Evolutionary conservation across 2,113 vertebrate genomes (phyloP), one percentile per base, ranked within the genome.

Genomic region (Alethe diademata): DNA sequence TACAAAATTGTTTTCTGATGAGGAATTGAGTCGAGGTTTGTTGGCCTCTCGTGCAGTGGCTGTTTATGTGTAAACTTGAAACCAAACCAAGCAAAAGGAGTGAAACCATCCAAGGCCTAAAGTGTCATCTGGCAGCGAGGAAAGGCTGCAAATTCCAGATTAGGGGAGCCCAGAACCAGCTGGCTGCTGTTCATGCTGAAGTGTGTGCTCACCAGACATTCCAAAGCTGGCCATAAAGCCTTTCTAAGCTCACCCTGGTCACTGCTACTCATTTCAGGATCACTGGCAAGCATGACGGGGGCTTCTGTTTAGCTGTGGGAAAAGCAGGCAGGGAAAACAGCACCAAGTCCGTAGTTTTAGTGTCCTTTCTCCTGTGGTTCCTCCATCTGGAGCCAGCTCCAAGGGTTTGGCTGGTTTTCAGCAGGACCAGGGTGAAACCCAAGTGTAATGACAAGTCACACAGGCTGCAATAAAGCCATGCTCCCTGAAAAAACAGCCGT

Each of bases 51-150:
- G 5, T 90, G 84, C 51, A 40, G 88, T 90, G 78, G 67, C 84
- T 93, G 89, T 92, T 97, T 97, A 74, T 91, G 76, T 42, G 71
- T 87, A 90, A 90, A 94, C 89, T 71, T 95, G 95, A 97, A 97
- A 91, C 71, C 61, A 38, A 76, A 86, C 91, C 85, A 94, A 94
- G 42, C 48, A 43, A 79, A 60, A 0, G 31, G 80, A 92, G 78
- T 8, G 50, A 83, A 92, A 74, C 82, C 54, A 75, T 87, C 79
- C 75, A 64, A 62, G 76, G 72, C 89, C 79, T 95, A 69, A 75
- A 87, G 67, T 83, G 94, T 81, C 88, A 69, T 87, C 85, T 90
- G 83, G 86, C 82, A 84, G 91, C 0, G 2, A 26, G 58, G 36
- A 53, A 24, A 36, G 35, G 43, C 81, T 90, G 91, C 58, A 95